These are phyloP conservation scores for Catagonus wagneri DNA, from an alignment of 2,113 vertebrate genomes.

Conservation along the genomic window DNA sequence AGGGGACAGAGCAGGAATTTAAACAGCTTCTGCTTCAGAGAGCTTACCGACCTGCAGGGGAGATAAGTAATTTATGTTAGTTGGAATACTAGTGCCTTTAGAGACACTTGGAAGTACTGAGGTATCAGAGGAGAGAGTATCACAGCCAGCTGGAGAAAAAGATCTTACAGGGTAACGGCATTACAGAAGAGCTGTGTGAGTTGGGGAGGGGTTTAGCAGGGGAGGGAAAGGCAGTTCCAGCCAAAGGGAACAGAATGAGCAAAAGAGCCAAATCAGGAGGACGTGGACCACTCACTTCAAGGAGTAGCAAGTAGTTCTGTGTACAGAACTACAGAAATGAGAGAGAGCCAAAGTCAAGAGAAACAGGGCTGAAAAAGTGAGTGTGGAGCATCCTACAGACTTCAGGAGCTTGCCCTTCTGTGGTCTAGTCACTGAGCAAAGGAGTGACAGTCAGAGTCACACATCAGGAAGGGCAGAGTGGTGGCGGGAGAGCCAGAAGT, in stretches of 20 bases:
- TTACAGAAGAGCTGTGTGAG: background rate
- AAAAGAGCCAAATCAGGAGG: background rate
- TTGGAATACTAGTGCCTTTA: background rate
- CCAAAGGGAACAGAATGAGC: background rate
- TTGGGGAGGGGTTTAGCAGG: background rate
- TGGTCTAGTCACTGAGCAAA: background rate
- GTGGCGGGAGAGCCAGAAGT: background rate
- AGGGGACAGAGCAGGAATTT: background rate
- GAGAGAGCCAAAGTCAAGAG: background rate
- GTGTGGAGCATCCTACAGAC: background rate
- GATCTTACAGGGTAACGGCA: background rate
- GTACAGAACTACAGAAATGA: background rate
- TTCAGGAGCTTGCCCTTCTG: background rate
- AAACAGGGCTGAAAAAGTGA: background rate
- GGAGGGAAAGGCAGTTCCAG: background rate
- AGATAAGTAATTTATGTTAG: background rate
- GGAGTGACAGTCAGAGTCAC: background rate
- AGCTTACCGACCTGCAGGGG: background rate
- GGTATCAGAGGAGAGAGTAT: background rate
- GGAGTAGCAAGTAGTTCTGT: background rate
- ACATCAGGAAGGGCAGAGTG: background rate
- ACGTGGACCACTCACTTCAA: no score
- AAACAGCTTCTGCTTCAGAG: background rate
- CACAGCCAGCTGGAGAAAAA: background rate
- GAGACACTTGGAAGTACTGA: background rate